Evolutionary conservation across 2,888 invertebrate genomes (phyloP).

Genomic region (Metacarcinus magister): DNA sequence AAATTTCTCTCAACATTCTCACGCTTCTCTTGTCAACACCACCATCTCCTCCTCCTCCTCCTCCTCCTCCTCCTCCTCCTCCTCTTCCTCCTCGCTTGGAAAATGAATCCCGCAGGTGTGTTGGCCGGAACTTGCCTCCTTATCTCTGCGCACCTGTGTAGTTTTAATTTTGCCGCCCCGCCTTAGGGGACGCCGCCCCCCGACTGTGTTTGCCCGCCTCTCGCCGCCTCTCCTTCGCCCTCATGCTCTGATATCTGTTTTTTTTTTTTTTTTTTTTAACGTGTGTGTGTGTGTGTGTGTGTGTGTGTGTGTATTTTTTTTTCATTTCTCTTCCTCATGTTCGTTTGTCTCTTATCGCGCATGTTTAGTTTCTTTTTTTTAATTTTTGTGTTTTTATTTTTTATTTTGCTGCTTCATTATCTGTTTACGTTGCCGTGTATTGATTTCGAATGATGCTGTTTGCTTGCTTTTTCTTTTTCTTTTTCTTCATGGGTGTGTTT

Average conservation of each 20-base stretch:
- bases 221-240: neutral
- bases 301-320: too few species aligned
- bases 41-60: neutral
- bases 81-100: neutral
- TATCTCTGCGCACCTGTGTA: conserved; percentile 30
- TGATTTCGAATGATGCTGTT: neutral
- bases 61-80: neutral
- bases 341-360: neutral
- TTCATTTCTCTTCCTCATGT: neutral
- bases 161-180: conserved; percentile 8
- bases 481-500: neutral
- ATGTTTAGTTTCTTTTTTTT: too few species aligned
- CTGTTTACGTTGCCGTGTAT: neutral
- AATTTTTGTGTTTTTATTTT: neutral
- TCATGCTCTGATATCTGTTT: neutral
- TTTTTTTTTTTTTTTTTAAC: neutral
- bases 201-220: neutral
- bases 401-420: neutral
- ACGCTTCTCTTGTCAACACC: neutral
- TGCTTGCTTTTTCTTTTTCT: neutral
- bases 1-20: neutral
- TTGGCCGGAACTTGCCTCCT: conserved; percentile 32
- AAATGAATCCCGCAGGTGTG: conserved; percentile 33
- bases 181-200: neutral
- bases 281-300: too few species aligned